Evolutionary conservation across 2,113 vertebrate species (phyloP).

Genomic region (Pterophyllum scalare): DNA sequence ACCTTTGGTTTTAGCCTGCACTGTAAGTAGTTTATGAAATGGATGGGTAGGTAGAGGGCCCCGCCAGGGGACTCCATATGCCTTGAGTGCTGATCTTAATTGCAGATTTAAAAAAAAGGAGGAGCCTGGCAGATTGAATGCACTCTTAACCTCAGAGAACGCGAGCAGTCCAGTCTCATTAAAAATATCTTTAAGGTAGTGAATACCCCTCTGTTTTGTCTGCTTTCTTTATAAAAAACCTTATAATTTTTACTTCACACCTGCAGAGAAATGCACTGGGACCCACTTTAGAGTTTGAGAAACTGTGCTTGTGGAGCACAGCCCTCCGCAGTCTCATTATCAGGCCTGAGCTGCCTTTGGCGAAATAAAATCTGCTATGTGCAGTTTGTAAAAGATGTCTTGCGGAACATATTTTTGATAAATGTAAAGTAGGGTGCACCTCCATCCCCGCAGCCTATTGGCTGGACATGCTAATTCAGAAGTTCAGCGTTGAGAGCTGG

Average conservation of each 20-base stretch:
- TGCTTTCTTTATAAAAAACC: too few species aligned
- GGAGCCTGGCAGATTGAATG: too few species aligned
- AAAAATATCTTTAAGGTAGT: too few species aligned
- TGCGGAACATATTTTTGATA: neutral
- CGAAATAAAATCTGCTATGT: neutral
- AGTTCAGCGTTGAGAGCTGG: neutral
- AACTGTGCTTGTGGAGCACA: neutral
- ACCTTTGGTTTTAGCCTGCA: too few species aligned
- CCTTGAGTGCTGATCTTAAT: too few species aligned
- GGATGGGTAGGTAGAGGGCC: too few species aligned
- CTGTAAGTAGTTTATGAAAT: too few species aligned
- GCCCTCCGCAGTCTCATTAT: neutral
- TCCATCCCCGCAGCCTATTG: neutral
- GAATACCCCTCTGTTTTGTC: too few species aligned
- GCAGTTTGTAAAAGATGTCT: neutral
- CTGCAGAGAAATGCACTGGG: neutral
- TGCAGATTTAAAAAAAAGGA: too few species aligned
- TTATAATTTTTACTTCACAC: neutral
- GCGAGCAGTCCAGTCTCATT: too few species aligned
- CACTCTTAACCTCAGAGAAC: too few species aligned
- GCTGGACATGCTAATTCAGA: conserved; percentile 6
- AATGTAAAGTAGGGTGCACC: neutral
- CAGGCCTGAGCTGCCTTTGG: neutral
- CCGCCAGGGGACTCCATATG: too few species aligned
- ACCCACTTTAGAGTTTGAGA: neutral